Percentiles rank a stretch among this genome's conserved stretches.
phyloP scores from a whole-genome alignment of 2,888 invertebrate genomes.

The Melinaea marsaeus region DNA sequence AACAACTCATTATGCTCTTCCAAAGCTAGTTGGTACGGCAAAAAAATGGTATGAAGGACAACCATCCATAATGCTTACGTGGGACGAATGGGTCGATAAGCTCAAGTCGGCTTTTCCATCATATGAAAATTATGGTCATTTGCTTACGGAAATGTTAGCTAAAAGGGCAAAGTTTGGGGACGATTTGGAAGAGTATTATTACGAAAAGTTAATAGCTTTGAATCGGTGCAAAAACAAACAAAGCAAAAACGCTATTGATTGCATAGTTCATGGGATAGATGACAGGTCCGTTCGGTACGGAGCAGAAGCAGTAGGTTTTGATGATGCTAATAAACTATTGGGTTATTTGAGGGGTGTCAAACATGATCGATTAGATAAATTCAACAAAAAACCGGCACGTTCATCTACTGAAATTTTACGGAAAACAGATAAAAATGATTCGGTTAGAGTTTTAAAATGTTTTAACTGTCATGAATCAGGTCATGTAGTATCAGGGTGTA shows the following conservation, averaged over 20 bases:
- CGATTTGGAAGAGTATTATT: conserved; percentile 25
- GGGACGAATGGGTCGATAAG: conserved; percentile 38
- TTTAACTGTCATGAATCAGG: no score
- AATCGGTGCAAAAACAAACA: conserved; percentile 17
- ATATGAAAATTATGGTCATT: conserved; percentile 35
- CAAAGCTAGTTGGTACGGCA: conserved; percentile 33
- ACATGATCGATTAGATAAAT: no score
- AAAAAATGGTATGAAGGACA: conserved; percentile 36
- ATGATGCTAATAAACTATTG: conserved; percentile 5
- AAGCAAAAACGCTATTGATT: conserved; percentile 5
- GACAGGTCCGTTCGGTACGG: conserved; percentile 5
- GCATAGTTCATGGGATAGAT: conserved; percentile 9
- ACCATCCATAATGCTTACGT: no score
- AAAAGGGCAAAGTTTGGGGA: conserved; percentile 25
- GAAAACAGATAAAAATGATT: no score
- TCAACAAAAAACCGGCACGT: no score
- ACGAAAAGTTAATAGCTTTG: conserved; percentile 26
- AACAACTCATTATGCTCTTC: conserved; percentile 25
- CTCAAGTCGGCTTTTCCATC: conserved; percentile 33
- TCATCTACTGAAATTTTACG: no score
- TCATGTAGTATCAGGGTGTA: no score
- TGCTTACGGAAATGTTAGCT: conserved; percentile 35
- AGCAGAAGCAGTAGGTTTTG: conserved; percentile 6
- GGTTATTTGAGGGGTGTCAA: no score
- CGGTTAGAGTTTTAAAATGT: no score